A percentile compares a stretch with the other conserved stretches of the same genome.
These are phyloP conservation scores for Cryptocephalus moraei DNA, from an alignment of 2,888 invertebrate genomes.

Conservation along the genomic window DNA sequence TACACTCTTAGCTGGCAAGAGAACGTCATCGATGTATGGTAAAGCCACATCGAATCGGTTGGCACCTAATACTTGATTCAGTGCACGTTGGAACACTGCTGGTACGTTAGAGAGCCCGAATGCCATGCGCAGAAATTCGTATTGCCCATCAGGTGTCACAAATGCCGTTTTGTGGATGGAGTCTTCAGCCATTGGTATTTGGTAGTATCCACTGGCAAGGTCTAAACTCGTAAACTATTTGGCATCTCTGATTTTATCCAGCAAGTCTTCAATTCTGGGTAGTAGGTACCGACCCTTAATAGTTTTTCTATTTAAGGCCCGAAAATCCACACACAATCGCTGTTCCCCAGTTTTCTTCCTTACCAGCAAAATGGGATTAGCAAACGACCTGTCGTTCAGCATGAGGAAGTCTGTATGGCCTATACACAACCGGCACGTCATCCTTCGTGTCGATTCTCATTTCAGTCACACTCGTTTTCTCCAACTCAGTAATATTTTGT, in stretches of 20 bases:
- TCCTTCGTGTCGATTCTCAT: conserved; percentile 11
- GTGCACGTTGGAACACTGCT: conserved; percentile 13
- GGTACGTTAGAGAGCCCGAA: conserved; percentile 15
- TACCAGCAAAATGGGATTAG: conserved; percentile 13
- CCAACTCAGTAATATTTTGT: conserved; percentile 4
- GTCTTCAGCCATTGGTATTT: no score
- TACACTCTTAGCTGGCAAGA: no score
- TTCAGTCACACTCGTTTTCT: conserved; percentile 10
- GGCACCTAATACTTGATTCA: no score
- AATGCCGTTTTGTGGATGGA: no score
- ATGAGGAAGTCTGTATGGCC: conserved; percentile 14
- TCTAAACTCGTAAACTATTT: no score
- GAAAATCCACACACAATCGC: conserved; percentile 23
- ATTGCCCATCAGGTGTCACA: no score
- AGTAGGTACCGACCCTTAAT: conserved; percentile 25
- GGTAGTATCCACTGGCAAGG: no score
- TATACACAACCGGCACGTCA: conserved; percentile 8
- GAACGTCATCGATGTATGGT: no score
- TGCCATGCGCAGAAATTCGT: conserved; percentile 6
- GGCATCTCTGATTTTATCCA: conserved; percentile 19
- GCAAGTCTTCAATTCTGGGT: conserved; percentile 26
- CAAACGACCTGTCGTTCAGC: conserved; percentile 3
- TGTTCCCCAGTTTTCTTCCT: conserved; percentile 17
- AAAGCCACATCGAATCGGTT: no score
- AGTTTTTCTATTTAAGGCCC: conserved; percentile 25